These are phyloP conservation scores for Bombus confusus DNA, from an alignment of 1,140 invertebrate genomes.

Conservation along the genomic window DNA sequence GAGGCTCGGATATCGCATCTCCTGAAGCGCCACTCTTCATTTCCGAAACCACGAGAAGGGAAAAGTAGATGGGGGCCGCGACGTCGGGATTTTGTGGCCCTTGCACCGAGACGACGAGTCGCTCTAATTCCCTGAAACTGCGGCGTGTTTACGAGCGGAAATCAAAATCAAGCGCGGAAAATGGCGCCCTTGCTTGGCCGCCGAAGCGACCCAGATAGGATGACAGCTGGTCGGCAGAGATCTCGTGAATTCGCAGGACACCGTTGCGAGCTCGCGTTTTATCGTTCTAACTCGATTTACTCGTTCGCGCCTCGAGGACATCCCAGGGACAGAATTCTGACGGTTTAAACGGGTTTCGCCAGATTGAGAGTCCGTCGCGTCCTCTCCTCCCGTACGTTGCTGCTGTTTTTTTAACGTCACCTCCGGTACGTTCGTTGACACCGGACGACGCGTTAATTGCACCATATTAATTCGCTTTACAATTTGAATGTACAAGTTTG, in stretches of 20 bases:
- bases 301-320: neutral
- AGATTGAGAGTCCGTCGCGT: neutral
- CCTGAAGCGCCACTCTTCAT: constrained; percentile 30
- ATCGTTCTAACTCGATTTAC: constrained; percentile 45
- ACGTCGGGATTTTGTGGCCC: neutral
- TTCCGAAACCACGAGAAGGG: neutral
- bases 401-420: neutral
- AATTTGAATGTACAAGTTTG: neutral
- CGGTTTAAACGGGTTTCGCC: constrained; percentile 8
- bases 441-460: neutral
- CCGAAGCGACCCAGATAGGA: constrained; percentile 8
- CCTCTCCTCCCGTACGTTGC: neutral
- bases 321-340: constrained; percentile 1
- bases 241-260: constrained; percentile 10
- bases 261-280: constrained; percentile 19
- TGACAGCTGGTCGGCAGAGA: neutral
- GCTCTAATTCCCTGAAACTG: constrained; percentile 38
- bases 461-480: neutral
- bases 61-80: neutral
- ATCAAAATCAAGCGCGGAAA: constrained; percentile 44
- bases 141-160: constrained; percentile 49
- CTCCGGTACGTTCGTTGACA: neutral
- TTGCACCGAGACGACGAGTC: neutral
- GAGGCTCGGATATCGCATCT: constrained; percentile 1
- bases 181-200: constrained; percentile 10